These are phyloP conservation scores for Zeugodacus cucurbitae DNA, from an alignment of 1,140 invertebrate genomes.

Conservation along the genomic window DNA sequence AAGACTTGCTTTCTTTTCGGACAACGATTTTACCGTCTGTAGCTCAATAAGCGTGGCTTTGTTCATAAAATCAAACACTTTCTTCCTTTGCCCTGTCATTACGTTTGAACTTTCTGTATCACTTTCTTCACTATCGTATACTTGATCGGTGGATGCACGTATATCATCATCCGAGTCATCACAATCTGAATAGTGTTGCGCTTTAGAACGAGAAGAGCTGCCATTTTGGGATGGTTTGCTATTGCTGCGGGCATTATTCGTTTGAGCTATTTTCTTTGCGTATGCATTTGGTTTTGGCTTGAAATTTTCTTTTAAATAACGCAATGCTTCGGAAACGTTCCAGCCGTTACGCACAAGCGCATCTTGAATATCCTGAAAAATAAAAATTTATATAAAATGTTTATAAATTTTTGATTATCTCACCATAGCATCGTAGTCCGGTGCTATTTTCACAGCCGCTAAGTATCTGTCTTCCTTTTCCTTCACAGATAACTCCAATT, in stretches of 20 bases:
- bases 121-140: conserved; percentile 74
- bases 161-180: conserved; percentile 58
- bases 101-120: conserved; percentile 78
- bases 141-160: conserved; percentile 56
- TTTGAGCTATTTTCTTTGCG: not conserved
- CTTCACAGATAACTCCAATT: conserved; percentile 55
- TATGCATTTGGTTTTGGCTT: conserved; percentile 48
- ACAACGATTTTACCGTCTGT: conserved; percentile 75
- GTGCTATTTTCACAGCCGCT: conserved; percentile 59
- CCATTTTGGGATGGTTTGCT: conserved; percentile 49
- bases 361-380: conserved; percentile 60
- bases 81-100: conserved; percentile 75
- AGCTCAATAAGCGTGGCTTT: conserved; percentile 75
- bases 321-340: conserved; percentile 57
- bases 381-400: not conserved
- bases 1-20: conserved; percentile 78
- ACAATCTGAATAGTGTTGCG: conserved; percentile 53
- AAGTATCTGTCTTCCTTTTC: conserved; percentile 64
- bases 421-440: conserved; percentile 64
- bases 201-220: conserved; percentile 46
- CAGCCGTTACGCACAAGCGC: conserved; percentile 57
- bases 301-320: conserved; percentile 55
- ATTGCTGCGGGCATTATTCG: conserved; percentile 9
- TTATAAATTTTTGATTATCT: not conserved
- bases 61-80: conserved; percentile 82